Evolutionary conservation across 2,797 vertebrate species (phyloP).

Genomic region (Columba guinea): DNA sequence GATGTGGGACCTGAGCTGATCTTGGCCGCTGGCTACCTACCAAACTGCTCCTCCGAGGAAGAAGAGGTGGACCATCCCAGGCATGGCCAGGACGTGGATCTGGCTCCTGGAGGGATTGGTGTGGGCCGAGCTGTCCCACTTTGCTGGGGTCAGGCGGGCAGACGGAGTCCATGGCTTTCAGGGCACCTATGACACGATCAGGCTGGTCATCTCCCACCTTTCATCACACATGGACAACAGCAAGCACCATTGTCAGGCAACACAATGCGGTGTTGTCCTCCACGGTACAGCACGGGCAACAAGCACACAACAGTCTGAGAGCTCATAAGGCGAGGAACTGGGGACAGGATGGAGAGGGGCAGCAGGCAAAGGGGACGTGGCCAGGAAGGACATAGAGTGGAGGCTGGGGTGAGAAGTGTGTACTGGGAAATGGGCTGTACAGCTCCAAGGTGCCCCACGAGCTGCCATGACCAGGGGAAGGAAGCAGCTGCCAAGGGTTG

Average conservation of each 20-base stretch:
- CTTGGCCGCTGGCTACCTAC: not conserved
- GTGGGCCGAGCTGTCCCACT: not conserved
- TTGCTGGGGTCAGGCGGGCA: not conserved
- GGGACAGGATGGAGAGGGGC: not conserved
- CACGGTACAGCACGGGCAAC: fast-evolving
- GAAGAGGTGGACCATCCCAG: not conserved
- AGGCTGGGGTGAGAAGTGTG: not conserved
- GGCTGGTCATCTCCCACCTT: not conserved
- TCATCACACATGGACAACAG: not conserved
- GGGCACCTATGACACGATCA: not conserved
- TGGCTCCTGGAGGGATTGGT: not conserved
- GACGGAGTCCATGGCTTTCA: not conserved
- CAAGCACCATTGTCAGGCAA: not conserved
- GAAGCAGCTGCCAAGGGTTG: not conserved
- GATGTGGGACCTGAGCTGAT: not conserved
- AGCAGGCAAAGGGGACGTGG: not conserved
- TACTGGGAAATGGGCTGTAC: not conserved
- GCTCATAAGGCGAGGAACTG: not conserved
- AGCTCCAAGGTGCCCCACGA: not conserved
- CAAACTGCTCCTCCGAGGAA: not conserved
- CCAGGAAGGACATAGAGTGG: not conserved
- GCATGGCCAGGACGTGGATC: not conserved
- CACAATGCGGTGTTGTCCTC: not conserved
- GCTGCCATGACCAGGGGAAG: not conserved
- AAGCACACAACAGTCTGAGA: not conserved